Base-by-base conservation (phyloP, 2,888 invertebrate genomes). In the Oscheius sp. region DNA sequence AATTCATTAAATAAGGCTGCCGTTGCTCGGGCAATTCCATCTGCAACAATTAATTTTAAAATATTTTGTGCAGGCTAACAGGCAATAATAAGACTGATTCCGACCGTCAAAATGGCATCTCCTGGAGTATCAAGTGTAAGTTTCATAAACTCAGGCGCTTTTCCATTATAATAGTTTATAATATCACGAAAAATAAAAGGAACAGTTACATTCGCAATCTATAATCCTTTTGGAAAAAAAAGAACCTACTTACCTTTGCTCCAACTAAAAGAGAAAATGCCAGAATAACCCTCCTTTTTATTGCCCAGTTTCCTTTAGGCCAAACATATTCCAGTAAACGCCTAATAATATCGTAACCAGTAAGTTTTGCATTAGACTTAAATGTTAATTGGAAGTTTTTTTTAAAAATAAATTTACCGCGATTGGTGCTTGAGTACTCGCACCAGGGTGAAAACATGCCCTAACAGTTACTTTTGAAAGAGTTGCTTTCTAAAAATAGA, bases 141-240 rank as follows among this genome's bases (percentile, higher is more conserved):
- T 29, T 75, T 75, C 55, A 83, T 52, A n/a, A 76, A 75, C 37
- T 80, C 78, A 10, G 83, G 84, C 10, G 81, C 79, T 45, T 79
- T 78, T 31, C 88, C 87, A 86, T 95, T 95, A 73, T 96, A 90
- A 78, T 91, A 91, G 87, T 98, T 97, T 70, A 99, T 91, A 0
- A 93, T 92, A 86, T 93, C 92, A 88, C 97, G 96, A 88, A 98
- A 96, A 69, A 96, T 88, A 89, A 97, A 96, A 12, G 98, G 98
- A 27, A 98, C 96, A 55, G 91, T 89, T 1, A 96, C 94, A 84
- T 93, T 96, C 86, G 95, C 88, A 64, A 94, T 87, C 90, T 97
- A 52, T 45, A 72, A 20, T n/a, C 15, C 2, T 0, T 33, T 23
- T 42, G n/a, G 17, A 8, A 37, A 37, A 25, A 4, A n/a, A 10